Base-by-base conservation (phyloP, 2,113 vertebrate genomes). In the Zootoca vivipara region DNA sequence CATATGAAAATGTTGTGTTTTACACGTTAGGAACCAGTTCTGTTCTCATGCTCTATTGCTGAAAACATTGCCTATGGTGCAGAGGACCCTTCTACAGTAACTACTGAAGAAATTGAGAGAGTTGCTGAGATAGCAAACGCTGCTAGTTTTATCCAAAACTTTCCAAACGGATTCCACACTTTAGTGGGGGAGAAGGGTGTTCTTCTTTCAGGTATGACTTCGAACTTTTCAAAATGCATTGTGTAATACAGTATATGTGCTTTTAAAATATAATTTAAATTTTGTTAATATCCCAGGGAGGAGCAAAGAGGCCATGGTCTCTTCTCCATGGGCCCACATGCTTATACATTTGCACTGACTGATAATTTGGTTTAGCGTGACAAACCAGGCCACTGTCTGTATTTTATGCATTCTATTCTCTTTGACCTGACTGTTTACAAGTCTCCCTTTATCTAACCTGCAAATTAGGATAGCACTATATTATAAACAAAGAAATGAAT, bases 41-140 rank as follows among this genome's bases (percentile, higher is more conserved):
- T 99, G 80, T 99, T 99, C 92, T 99, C 99, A 33, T 99, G 98
- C 89, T 99, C 99, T 4, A 97, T 99, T n/a, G 97, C 97, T 87
- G 98, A 99, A 92, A 99, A 99, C 93, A 99, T 99, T 18, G 98
- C 99, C 0, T 99, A 99, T 2, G 99, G 98, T n/a, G 98, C 98
- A 0, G 91, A 94, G 7, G 94, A 98, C 78, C 97, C 97, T 1
- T 95, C 96, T n/a, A 86, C 89, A 1, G 98, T 99, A 93, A 98
- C 97, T 1, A 75, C 93, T 10, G 95, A 97, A 90, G 98, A 99
- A 74, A 96, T 99, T 90, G 93, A 97, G 89, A 97, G 90, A 52
- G 98, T 97, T 69, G 99, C 99, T 0, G 96, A 97, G 84, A 95
- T 98, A 73, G 98, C 99, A 91, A 99, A 99, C 0, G 99, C 99